Conservation (phyloP, 1,140 invertebrate species). For the Lasioglossum albipes region DNA sequence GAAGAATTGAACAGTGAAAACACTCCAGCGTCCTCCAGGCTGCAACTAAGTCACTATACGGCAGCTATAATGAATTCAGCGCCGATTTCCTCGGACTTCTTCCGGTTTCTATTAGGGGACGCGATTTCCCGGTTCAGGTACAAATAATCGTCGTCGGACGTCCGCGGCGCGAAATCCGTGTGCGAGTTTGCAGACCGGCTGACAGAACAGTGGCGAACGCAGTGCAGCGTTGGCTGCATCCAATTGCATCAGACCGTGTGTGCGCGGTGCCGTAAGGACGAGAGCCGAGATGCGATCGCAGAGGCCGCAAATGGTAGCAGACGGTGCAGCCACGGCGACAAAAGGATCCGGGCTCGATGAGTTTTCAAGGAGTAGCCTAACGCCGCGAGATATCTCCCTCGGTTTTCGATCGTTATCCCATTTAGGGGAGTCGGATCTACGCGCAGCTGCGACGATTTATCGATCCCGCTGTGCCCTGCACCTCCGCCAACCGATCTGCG, state of each 20-base stretch:
- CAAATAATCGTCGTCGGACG: slow-evolving; percentile 28
- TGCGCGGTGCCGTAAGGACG: slow-evolving; percentile 41
- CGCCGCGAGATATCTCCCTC: slow-evolving; percentile 50
- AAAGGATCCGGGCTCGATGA: slow-evolving; percentile 52
- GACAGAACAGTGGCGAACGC: slow-evolving; percentile 64
- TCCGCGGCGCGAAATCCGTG: slow-evolving; percentile 26
- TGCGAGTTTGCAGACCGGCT: slow-evolving; percentile 6
- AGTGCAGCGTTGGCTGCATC: slow-evolving; percentile 16
- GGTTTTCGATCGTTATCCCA: slow-evolving; percentile 62
- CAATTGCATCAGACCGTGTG: slow-evolving; percentile 39
- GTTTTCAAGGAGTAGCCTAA: slow-evolving; percentile 52
- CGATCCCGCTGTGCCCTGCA: not conserved
- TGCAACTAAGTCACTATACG: too few species aligned
- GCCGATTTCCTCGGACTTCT: too few species aligned
- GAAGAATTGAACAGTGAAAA: too few species aligned
- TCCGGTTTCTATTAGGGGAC: slow-evolving; percentile 7
- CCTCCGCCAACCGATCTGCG: not conserved
- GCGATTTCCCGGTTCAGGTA: slow-evolving; percentile 20
- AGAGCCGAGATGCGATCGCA: slow-evolving; percentile 57
- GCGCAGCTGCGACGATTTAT: slow-evolving; percentile 51
- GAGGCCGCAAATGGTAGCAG: slow-evolving; percentile 55
- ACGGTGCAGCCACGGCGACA: slow-evolving; percentile 36
- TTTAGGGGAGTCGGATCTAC: slow-evolving; percentile 55
- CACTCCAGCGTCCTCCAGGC: too few species aligned
- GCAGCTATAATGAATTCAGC: too few species aligned